A percentile compares a stretch with the other conserved stretches of the same genome.
phyloP scores from a whole-genome alignment of 2,113 vertebrate species.

The Ceyx margarethae region DNA sequence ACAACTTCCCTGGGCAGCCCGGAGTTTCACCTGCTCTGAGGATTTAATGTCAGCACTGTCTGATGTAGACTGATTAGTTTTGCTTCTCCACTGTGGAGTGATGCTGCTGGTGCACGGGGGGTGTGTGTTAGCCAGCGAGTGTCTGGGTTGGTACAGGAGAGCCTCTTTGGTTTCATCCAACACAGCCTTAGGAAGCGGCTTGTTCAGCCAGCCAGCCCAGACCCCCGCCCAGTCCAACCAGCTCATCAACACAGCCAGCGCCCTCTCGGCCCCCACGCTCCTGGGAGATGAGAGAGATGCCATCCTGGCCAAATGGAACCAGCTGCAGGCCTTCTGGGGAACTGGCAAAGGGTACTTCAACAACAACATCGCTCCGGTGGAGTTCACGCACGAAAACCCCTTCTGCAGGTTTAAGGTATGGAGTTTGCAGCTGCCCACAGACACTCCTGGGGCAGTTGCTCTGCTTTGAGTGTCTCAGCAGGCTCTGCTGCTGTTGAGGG shows the following conservation, averaged over 20 bases:
- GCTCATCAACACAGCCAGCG: conserved; percentile 94
- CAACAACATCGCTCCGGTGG: conserved; percentile 89
- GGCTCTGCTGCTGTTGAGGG: background rate
- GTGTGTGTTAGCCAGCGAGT: rapidly evolving
- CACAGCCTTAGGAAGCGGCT: conserved; percentile 79
- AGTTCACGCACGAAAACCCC: conserved; percentile 94
- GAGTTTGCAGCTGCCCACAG: rapidly evolving
- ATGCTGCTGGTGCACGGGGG: background rate
- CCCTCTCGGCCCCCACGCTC: conserved; percentile 90
- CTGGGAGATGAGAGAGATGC: conserved; percentile 95
- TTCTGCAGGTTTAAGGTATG: conserved; percentile 98
- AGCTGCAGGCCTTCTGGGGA: conserved; percentile 98
- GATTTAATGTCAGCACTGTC: too few relatives aligned
- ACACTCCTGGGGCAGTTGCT: background rate
- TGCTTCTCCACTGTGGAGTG: background rate
- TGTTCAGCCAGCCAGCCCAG: conserved; percentile 88
- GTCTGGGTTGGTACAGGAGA: background rate
- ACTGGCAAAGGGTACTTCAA: conserved; percentile 95
- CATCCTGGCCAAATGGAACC: conserved; percentile 97
- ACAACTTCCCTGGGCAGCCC: too few relatives aligned
- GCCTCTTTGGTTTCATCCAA: background rate
- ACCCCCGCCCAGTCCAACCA: conserved; percentile 86
- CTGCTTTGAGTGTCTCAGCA: background rate
- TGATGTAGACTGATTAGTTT: background rate
- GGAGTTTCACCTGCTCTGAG: too few relatives aligned